A percentile compares a stretch with the other conserved stretches of the same genome.
phyloP scores from a whole-genome alignment of 2,113 vertebrate species.

The Lethenteron camtschaticum region DNA sequence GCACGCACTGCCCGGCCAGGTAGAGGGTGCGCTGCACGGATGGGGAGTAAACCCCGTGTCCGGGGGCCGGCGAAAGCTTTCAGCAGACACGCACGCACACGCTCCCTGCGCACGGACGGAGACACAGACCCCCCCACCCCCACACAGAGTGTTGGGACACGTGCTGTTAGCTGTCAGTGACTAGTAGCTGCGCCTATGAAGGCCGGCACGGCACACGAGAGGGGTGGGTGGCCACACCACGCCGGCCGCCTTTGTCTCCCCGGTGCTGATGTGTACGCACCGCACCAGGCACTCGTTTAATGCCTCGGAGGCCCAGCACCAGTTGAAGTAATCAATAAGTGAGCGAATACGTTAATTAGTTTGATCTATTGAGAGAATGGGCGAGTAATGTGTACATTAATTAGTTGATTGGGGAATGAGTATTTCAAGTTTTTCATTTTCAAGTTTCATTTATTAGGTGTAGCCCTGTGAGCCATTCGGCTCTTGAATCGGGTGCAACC shows the following conservation, averaged over 20 bases:
- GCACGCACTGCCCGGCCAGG: slow-evolving; percentile 33
- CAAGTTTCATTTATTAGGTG: not conserved
- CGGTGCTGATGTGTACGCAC: no score
- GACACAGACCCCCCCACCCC: slow-evolving; percentile 8
- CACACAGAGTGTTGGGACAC: not conserved
- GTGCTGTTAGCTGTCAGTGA: not conserved
- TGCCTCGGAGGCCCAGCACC: no score
- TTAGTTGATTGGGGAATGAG: not conserved
- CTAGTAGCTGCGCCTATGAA: not conserved
- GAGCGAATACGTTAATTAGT: no score
- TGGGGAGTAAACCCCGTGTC: slow-evolving; percentile 42
- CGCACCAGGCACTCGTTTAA: no score
- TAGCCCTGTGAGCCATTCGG: no score
- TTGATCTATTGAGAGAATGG: no score
- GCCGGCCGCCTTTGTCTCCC: no score
- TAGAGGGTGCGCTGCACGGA: slow-evolving; percentile 91
- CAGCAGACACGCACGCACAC: slow-evolving; percentile 35
- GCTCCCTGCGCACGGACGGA: slow-evolving; percentile 26
- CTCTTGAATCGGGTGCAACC: no score
- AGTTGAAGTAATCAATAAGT: no score
- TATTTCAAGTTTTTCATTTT: not conserved
- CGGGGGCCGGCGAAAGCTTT: slow-evolving; percentile 60
- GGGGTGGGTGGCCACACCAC: no score
- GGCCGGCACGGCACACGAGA: no score
- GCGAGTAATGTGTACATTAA: no score